phyloP scores from a whole-genome alignment of 2,888 invertebrate genomes.

The Eretmocerus hayati region DNA sequence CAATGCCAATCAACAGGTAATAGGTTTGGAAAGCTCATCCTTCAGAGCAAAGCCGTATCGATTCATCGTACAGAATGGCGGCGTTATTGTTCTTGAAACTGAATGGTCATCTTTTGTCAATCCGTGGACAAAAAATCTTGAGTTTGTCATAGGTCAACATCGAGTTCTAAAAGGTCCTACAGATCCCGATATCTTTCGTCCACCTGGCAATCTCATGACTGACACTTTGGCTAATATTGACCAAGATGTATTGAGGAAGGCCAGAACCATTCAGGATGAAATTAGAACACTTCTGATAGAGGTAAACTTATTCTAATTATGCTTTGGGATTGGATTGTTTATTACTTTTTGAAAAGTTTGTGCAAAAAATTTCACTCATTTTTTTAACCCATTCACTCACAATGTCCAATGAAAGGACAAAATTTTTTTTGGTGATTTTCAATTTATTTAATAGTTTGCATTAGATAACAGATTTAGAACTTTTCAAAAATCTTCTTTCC shows the following conservation, averaged over 20 bases:
- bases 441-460: too few species aligned
- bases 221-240: constrained; percentile 47
- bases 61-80: constrained; percentile 76
- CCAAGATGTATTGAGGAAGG: constrained; percentile 57
- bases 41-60: constrained; percentile 71
- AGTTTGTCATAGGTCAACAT: constrained; percentile 84
- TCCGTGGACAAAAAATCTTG: constrained; percentile 85
- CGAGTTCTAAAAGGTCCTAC: constrained; percentile 66
- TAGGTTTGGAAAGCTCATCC: constrained; percentile 64
- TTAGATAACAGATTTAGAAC: too few species aligned
- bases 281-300: constrained; percentile 64
- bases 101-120: constrained; percentile 92
- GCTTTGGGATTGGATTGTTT: too few species aligned
- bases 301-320: too few species aligned
- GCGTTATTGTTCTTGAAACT: constrained; percentile 76
- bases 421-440: too few species aligned
- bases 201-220: constrained; percentile 40
- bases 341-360: too few species aligned
- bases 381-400: too few species aligned
- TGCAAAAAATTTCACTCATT: too few species aligned
- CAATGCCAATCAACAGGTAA: constrained; percentile 50
- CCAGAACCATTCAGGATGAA: constrained; percentile 57
- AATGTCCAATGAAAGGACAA: too few species aligned
- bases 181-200: constrained; percentile 68
- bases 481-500: too few species aligned